A percentile compares a stretch with the other conserved stretches of the same genome.
Conservation (phyloP, 1,140 invertebrate genomes). For the Zophobas atratus region DNA sequence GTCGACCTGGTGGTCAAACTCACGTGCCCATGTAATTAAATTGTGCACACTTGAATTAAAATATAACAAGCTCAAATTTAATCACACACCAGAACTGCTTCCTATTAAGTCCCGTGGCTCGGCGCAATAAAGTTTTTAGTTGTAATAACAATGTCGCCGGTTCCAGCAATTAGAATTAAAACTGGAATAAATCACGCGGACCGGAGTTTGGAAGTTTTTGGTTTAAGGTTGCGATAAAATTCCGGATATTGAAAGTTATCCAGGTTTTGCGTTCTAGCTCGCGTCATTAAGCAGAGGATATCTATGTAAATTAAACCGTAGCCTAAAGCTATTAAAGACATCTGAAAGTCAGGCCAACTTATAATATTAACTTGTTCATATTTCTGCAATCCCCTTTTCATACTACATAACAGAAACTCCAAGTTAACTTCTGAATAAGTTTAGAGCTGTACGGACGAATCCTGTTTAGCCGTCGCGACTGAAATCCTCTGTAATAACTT, state of each 20-base stretch:
- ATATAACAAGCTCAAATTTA: constrained; percentile 30
- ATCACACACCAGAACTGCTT: constrained; percentile 8
- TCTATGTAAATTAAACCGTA: constrained; percentile 42
- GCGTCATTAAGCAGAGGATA: constrained; percentile 43
- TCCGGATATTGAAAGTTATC: constrained; percentile 32
- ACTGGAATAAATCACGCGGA: constrained; percentile 19
- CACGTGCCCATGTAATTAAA: constrained; percentile 39
- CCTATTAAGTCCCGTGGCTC: neutral
- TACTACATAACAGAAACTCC: constrained; percentile 45
- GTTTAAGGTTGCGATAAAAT: constrained; percentile 31
- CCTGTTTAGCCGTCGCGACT: constrained; percentile 49
- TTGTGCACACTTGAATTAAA: constrained; percentile 33
- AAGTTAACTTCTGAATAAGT: constrained; percentile 48
- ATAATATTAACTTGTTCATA: constrained; percentile 50
- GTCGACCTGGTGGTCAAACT: constrained; percentile 38
- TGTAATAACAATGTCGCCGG: constrained; percentile 16
- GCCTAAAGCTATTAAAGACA: constrained; percentile 42
- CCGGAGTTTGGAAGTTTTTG: neutral
- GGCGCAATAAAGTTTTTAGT: constrained; percentile 32
- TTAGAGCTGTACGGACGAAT: constrained; percentile 41
- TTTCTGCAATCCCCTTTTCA: constrained; percentile 52
- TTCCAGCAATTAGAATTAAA: constrained; percentile 21
- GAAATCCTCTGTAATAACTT: constrained; percentile 52
- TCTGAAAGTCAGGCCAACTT: constrained; percentile 42
- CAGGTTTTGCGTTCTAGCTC: constrained; percentile 21